A percentile compares a stretch with the other conserved stretches of the same genome.
Evolutionary conservation across 1,140 invertebrate species (phyloP).

Genomic region (Zaprionus ghesquierei): DNA sequence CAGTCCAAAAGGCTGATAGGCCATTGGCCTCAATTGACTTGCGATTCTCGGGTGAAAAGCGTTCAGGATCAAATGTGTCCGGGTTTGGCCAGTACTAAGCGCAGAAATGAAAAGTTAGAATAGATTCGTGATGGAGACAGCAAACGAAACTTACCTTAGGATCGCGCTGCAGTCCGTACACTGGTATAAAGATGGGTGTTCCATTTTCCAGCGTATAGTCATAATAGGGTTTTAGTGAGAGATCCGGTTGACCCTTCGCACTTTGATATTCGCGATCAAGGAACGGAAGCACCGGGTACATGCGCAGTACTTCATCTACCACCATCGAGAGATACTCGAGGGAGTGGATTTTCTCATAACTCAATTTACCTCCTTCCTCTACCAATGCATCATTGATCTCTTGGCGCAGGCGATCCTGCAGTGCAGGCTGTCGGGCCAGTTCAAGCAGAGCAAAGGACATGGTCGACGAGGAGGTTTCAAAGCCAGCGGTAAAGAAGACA

Average conservation of each 20-base stretch:
- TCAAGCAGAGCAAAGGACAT: slow-evolving; percentile 87
- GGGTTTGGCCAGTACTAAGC: slow-evolving; percentile 87
- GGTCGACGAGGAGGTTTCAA: slow-evolving; percentile 89
- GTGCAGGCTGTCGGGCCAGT: slow-evolving; percentile 87
- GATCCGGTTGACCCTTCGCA: slow-evolving; percentile 32
- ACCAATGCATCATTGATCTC: slow-evolving; percentile 85
- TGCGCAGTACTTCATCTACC: slow-evolving; percentile 83
- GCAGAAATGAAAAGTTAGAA: slow-evolving; percentile 82
- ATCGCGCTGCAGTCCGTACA: slow-evolving; percentile 70
- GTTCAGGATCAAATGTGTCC: slow-evolving; percentile 86
- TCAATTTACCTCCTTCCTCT: slow-evolving; percentile 83
- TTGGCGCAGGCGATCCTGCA: slow-evolving; percentile 86
- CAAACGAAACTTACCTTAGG: slow-evolving; percentile 53
- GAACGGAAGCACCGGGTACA: slow-evolving; percentile 74
- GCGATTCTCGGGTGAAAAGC: slow-evolving; percentile 84
- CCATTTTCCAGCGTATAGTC: slow-evolving; percentile 57
- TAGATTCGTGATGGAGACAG: too few relatives aligned
- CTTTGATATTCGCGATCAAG: slow-evolving; percentile 61
- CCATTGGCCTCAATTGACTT: slow-evolving; percentile 82
- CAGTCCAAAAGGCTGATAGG: slow-evolving; percentile 90
- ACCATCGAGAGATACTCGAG: slow-evolving; percentile 86
- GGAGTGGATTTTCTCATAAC: slow-evolving; percentile 86
- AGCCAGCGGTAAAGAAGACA: slow-evolving; percentile 89
- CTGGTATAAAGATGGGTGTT: slow-evolving; percentile 68
- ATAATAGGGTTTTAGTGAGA: slow-evolving; percentile 62